Evolutionary conservation across 2,113 vertebrate species (phyloP).

Genomic region (Hyaena hyaena): DNA sequence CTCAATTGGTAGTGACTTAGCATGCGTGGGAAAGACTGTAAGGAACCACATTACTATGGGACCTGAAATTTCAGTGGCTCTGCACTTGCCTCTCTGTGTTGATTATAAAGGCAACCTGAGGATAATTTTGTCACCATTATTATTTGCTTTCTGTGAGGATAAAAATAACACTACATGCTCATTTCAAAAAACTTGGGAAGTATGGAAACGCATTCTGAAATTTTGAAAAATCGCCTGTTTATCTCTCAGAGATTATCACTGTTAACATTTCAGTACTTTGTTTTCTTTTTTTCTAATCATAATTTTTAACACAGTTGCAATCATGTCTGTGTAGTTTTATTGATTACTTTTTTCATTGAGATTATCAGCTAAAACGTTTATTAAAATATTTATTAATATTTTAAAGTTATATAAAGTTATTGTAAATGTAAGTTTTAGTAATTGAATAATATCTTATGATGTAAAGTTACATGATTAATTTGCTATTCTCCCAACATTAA

Average conservation of each 20-base stretch:
- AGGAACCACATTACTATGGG: not conserved
- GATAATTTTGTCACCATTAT: not conserved
- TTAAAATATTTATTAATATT: not conserved
- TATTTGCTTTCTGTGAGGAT: not conserved
- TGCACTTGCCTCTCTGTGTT: not conserved
- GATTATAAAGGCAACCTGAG: not conserved
- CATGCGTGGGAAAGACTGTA: not conserved
- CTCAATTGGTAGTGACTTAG: not conserved
- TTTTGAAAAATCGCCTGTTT: conserved; percentile 23
- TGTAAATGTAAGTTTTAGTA: not conserved
- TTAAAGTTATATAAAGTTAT: not conserved
- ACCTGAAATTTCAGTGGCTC: not conserved
- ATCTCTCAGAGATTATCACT: not conserved
- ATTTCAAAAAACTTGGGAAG: conserved; percentile 11
- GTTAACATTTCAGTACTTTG: not conserved
- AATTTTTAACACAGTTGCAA: not conserved
- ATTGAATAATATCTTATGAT: not conserved
- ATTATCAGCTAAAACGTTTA: not conserved
- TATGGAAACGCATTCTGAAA: not conserved
- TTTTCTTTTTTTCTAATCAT: not conserved
- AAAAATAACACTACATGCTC: not conserved
- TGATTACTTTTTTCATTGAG: not conserved
- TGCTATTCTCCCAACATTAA: not conserved
- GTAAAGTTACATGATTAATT: not conserved
- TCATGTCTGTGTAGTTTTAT: not conserved